Evolutionary conservation across 1,140 invertebrate species (phyloP).

Genomic region (Piezodorus guildinii): DNA sequence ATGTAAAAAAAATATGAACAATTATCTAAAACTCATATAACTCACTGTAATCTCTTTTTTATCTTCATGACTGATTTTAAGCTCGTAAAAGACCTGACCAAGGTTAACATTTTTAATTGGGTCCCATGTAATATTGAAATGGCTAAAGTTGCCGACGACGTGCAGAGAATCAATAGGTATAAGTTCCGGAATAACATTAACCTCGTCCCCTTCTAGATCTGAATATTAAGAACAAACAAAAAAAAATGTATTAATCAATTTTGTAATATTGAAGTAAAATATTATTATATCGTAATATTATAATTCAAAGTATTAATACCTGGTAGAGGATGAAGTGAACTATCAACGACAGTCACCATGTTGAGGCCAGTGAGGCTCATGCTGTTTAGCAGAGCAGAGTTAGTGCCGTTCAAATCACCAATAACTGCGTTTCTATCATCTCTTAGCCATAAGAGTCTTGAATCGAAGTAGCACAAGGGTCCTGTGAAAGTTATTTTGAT

Average conservation of each 20-base stretch:
- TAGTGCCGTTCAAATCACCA: conserved; percentile 61
- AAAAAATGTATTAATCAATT: background rate
- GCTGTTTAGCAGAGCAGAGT: conserved; percentile 57
- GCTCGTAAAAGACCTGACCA: conserved; percentile 70
- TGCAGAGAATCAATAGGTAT: conserved; percentile 48
- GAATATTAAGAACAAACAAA: conserved; percentile 7
- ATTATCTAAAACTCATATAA: conserved; percentile 1
- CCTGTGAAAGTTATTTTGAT: conserved; percentile 26
- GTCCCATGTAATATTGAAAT: conserved; percentile 70
- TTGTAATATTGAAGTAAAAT: background rate
- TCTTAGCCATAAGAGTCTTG: conserved; percentile 67
- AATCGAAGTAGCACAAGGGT: conserved; percentile 65
- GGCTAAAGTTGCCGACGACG: conserved; percentile 55
- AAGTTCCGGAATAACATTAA: conserved; percentile 53
- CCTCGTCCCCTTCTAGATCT: conserved; percentile 31
- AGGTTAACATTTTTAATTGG: conserved; percentile 60
- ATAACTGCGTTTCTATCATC: conserved; percentile 62
- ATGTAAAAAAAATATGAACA: too few relatives aligned
- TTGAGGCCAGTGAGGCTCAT: conserved; percentile 49
- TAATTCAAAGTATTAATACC: too few relatives aligned
- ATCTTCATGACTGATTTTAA: conserved; percentile 46
- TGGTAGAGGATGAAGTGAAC: conserved; percentile 46
- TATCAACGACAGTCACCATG: conserved; percentile 59
- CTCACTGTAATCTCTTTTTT: conserved; percentile 31
- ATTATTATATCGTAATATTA: too few relatives aligned